Evolutionary conservation across 2,113 vertebrate species (phyloP).

Genomic region (Osmerus eperlanus): DNA sequence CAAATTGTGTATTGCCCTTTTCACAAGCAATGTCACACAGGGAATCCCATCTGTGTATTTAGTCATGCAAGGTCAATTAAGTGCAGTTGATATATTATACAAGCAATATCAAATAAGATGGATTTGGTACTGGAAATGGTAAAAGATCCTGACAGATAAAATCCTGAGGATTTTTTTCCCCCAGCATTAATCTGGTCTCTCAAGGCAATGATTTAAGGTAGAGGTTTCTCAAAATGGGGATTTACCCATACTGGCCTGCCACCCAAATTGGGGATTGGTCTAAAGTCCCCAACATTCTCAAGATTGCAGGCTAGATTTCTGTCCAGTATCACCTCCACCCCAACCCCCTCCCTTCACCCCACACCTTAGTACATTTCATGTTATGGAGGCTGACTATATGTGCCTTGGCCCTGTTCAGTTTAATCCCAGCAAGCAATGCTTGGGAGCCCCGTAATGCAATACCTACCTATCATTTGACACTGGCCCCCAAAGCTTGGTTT

Average conservation of each 20-base stretch:
- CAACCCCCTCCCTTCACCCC: background rate
- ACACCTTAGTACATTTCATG: background rate
- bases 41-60: conserved; percentile 15
- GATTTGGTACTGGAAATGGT: background rate
- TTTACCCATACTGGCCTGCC: background rate
- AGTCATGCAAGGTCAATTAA: conserved; percentile 44
- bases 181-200: background rate
- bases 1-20: too few species aligned
- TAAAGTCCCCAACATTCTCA: background rate
- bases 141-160: too few species aligned
- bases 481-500: conserved; percentile 31
- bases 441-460: conserved; percentile 38
- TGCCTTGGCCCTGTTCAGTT: background rate
- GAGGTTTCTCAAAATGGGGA: background rate
- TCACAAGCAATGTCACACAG: conserved; percentile 3
- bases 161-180: background rate
- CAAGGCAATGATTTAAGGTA: background rate
- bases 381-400: background rate
- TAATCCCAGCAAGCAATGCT: background rate
- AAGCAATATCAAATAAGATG: conserved; percentile 55
- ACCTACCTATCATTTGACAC: conserved; percentile 34
- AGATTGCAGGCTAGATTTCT: conserved; percentile 6
- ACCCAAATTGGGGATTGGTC: background rate
- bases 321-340: background rate
- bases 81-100: conserved; percentile 54